Base-by-base conservation (phyloP, 2,797 vertebrate genomes). In the Poeciliopsis paucimaculata region DNA sequence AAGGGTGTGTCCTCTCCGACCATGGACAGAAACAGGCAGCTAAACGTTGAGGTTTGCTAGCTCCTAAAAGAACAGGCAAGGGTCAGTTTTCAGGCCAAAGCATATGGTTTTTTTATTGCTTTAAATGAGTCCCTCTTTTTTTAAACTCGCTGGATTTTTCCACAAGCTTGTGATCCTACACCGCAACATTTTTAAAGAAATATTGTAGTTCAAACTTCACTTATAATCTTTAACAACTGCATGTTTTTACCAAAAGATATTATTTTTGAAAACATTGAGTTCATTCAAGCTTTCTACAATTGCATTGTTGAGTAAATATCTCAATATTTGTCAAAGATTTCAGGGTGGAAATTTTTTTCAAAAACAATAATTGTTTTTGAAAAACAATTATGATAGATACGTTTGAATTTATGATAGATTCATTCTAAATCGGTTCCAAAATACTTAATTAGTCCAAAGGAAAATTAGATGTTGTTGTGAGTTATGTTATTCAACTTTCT, bases 1-100 rank as follows among this genome's bases (percentile, higher is more conserved):
- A 94, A 94, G 93, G 94, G 93, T 79, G 94, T 88, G 90, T 84
- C 41, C 86, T 73, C 76, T 86, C 85, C 77, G 84, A 80, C 89
- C 83, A 62, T 90, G 91, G 85, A 77, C 91, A 83, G 81, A 83
- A 92, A 92, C 90, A 92, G 80, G 49, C 87, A 81, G 57, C 87
- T 79, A 85, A 89, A 87, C 43, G 80, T 76, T 2, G 82, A 81
- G 90, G 87, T 91, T 89, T 87, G 85, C 90, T 90, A 60, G 80
- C 73, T 85, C 73, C 87, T 82, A 57, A 89, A 86, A 81, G 77
- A 84, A 73, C 71, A 64, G 79, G 77, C 76, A 89, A 84, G 90
- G 90, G 81, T 89, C 87, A 82, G 12, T 55, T 39, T 82, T 77
- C 47, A 53, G 77, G 77, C 60, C 82, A 74, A 74, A 82, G 84